phyloP scores from a whole-genome alignment of 2,797 vertebrate genomes.

The Tiaroga cobitis region DNA sequence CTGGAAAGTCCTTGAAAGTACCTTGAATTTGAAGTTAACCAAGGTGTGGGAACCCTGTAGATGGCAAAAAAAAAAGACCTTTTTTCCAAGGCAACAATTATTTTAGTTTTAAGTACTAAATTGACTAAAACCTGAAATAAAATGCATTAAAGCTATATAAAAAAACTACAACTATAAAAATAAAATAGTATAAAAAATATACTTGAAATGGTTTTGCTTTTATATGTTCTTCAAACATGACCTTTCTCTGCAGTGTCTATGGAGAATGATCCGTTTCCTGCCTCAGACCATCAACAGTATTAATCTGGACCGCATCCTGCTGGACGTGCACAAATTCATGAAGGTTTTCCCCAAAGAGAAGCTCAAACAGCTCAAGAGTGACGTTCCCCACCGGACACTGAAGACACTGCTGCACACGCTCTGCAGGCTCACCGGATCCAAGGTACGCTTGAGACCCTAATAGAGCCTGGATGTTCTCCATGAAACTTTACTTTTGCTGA shows the following conservation, averaged over 20 bases:
- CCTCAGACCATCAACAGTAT: constrained; percentile 92
- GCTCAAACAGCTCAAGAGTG: constrained; percentile 94
- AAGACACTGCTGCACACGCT: constrained; percentile 95
- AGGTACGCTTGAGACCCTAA: constrained; percentile 74
- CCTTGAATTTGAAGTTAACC: too few species aligned
- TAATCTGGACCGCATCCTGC: constrained; percentile 93
- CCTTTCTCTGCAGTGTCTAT: constrained; percentile 85
- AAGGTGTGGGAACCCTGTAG: too few species aligned
- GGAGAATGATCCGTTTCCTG: constrained; percentile 95
- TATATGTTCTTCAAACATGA: neutral
- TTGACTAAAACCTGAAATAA: neutral
- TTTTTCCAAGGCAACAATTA: neutral
- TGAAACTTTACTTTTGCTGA: neutral
- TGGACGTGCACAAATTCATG: constrained; percentile 98
- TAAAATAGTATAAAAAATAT: too few species aligned
- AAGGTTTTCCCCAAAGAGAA: constrained; percentile 98
- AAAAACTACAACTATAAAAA: too few species aligned
- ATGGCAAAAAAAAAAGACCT: too few species aligned
- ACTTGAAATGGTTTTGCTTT: neutral
- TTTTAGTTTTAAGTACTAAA: neutral
- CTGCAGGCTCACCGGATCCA: constrained; percentile 92
- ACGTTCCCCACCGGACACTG: constrained; percentile 92
- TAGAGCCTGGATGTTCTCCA: too few species aligned
- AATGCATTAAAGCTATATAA: neutral
- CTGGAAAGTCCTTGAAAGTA: too few species aligned